A percentile compares a stretch with the other conserved stretches of the same genome.
Evolutionary conservation across 2,888 invertebrate species (phyloP).

Genomic region (Nemurella pictetii): DNA sequence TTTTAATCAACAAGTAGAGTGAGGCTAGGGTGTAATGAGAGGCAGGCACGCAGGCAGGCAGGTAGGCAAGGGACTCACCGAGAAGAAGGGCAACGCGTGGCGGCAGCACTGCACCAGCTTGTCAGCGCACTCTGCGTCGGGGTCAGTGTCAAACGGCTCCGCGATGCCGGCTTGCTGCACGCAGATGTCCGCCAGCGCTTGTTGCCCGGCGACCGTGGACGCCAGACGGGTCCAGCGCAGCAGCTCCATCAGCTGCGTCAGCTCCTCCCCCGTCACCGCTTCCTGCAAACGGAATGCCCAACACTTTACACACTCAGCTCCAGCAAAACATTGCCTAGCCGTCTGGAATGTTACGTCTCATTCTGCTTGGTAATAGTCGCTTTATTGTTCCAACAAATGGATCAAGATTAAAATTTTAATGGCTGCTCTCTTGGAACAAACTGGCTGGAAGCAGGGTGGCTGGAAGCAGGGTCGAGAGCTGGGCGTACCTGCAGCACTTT

Average conservation of each 20-base stretch:
- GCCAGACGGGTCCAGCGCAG: constrained; percentile 80
- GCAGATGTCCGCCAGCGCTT: constrained; percentile 83
- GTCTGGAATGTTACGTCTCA: too few relatives aligned
- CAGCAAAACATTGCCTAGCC: not conserved
- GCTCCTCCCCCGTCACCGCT: constrained; percentile 91
- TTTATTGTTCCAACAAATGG: too few relatives aligned
- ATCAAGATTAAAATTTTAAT: too few relatives aligned
- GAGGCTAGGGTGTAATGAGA: too few relatives aligned
- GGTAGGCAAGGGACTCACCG: constrained; percentile 68
- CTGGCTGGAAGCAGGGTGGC: too few relatives aligned
- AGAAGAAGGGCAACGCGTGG: constrained; percentile 84
- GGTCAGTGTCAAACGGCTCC: constrained; percentile 57
- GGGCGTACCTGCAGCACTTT: constrained; percentile 75
- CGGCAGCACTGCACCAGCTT: constrained; percentile 83
- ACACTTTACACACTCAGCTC: not conserved
- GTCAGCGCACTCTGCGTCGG: constrained; percentile 63
- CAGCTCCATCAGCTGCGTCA: constrained; percentile 85
- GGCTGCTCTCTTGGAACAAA: too few relatives aligned
- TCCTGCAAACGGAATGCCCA: constrained; percentile 47
- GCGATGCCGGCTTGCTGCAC: constrained; percentile 85
- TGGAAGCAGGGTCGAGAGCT: too few relatives aligned
- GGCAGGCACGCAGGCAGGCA: too few relatives aligned
- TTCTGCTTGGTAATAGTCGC: too few relatives aligned
- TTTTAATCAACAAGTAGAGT: too few relatives aligned
- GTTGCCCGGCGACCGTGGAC: constrained; percentile 80